A percentile compares a stretch with the other conserved stretches of the same genome.
These are phyloP conservation scores for Drosophila tristis DNA, from an alignment of 1,140 invertebrate genomes.

Conservation along the genomic window DNA sequence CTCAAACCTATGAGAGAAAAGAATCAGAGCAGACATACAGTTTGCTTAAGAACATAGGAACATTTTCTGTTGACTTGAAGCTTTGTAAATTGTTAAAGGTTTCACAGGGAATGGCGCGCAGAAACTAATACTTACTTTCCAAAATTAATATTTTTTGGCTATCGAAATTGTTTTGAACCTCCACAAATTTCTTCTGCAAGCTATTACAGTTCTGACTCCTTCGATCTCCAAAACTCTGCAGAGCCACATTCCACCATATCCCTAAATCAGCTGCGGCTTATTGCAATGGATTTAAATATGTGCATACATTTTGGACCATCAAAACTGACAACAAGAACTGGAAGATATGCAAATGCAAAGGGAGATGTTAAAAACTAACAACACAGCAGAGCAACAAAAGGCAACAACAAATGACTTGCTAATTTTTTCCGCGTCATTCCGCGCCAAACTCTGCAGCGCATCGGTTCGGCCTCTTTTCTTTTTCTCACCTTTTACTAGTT, in stretches of 20 bases:
- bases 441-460: background rate
- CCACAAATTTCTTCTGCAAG: background rate
- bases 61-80: no score
- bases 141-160: no score
- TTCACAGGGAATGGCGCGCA: no score
- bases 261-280: conserved; percentile 57
- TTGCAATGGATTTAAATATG: conserved; percentile 82
- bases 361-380: conserved; percentile 35
- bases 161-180: no score
- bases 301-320: conserved; percentile 67
- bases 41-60: no score
- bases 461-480: background rate
- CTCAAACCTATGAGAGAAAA: background rate
- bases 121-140: no score
- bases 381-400: conserved; percentile 60
- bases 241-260: conserved; percentile 3
- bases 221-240: conserved; percentile 21
- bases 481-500: conserved; percentile 3
- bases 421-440: conserved; percentile 53
- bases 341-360: conserved; percentile 27
- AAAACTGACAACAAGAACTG: conserved; percentile 19
- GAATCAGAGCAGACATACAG: background rate
- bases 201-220: conserved; percentile 19
- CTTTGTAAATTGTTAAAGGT: no score
- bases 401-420: conserved; percentile 71